A percentile compares a stretch with the other conserved stretches of the same genome.
Conservation (phyloP, 2,113 vertebrate species). For the Ceratotherium simum region DNA sequence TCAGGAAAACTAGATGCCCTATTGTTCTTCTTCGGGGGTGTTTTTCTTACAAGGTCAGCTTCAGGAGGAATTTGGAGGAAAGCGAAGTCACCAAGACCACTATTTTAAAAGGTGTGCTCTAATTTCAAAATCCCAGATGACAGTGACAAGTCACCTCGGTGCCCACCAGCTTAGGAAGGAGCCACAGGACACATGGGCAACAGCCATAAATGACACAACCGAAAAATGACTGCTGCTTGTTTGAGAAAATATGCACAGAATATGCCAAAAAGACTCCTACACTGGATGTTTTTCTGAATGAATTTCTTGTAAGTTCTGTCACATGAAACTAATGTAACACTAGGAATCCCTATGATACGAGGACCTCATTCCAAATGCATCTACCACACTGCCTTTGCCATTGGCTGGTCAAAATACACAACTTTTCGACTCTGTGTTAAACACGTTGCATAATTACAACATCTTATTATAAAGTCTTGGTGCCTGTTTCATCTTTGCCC, state of each 20-base stretch:
- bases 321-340: constrained; percentile 59
- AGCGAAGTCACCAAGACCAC: constrained; percentile 5
- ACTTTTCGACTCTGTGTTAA: background rate
- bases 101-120: background rate
- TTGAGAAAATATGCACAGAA: constrained; percentile 59
- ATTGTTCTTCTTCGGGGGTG: background rate
- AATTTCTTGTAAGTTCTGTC: constrained; percentile 71
- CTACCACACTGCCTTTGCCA: background rate
- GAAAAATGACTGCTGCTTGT: constrained; percentile 55
- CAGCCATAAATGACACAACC: constrained; percentile 25
- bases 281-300: constrained; percentile 68
- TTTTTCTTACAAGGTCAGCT: constrained; percentile 28
- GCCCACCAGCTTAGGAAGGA: background rate
- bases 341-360: constrained; percentile 28
- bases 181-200: background rate
- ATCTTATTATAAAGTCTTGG: constrained; percentile 7
- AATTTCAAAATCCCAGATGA: constrained; percentile 26
- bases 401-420: background rate
- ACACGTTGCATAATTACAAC: background rate
- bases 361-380: constrained; percentile 43
- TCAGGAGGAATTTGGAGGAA: background rate
- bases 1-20: background rate
- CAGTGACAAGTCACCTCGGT: background rate
- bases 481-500: background rate
- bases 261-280: constrained; percentile 70